Conservation (phyloP, 2,888 invertebrate genomes). For the Sesia apiformis region DNA sequence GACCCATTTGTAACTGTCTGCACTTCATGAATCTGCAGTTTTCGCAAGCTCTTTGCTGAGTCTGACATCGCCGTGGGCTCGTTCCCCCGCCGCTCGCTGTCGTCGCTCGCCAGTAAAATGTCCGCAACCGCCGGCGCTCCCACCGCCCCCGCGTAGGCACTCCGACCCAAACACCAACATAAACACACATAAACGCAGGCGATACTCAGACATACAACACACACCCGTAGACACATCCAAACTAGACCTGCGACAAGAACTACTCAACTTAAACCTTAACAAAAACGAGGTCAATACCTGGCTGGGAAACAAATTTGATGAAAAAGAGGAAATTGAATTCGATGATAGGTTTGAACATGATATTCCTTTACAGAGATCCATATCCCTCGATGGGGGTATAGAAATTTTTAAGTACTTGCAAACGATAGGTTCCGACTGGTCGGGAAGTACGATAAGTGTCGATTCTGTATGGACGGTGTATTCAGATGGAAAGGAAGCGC, state of each 20-base stretch:
- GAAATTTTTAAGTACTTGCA: slow-evolving; percentile 50
- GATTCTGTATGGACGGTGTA: slow-evolving; percentile 45
- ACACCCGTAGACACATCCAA: slow-evolving; percentile 21
- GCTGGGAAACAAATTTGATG: slow-evolving; percentile 48
- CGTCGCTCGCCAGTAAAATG: slow-evolving; percentile 84
- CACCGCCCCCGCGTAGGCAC: slow-evolving; percentile 59
- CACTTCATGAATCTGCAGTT: slow-evolving; percentile 73
- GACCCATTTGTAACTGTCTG: too few relatives aligned
- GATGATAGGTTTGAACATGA: slow-evolving; percentile 37
- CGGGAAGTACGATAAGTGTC: slow-evolving; percentile 22
- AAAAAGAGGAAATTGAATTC: slow-evolving; percentile 22
- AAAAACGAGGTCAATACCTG: slow-evolving; percentile 44
- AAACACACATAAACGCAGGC: slow-evolving; percentile 18
- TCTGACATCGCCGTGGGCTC: slow-evolving; percentile 80
- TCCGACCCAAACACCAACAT: slow-evolving; percentile 26
- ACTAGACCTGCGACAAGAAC: slow-evolving; percentile 52
- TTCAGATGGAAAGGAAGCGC: slow-evolving; percentile 28
- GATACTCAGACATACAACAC: slow-evolving; percentile 29
- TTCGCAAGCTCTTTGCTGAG: slow-evolving; percentile 92
- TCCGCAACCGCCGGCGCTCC: slow-evolving; percentile 61
- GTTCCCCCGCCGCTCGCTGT: slow-evolving; percentile 87
- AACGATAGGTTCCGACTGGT: slow-evolving; percentile 41
- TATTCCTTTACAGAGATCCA: slow-evolving; percentile 46
- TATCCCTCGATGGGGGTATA: slow-evolving; percentile 54
- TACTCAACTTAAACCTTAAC: slow-evolving; percentile 41